A percentile compares a stretch with the other conserved stretches of the same genome.
Evolutionary conservation across 2,888 invertebrate genomes (phyloP).

Genomic region (Meiosimyza decipiens): DNA sequence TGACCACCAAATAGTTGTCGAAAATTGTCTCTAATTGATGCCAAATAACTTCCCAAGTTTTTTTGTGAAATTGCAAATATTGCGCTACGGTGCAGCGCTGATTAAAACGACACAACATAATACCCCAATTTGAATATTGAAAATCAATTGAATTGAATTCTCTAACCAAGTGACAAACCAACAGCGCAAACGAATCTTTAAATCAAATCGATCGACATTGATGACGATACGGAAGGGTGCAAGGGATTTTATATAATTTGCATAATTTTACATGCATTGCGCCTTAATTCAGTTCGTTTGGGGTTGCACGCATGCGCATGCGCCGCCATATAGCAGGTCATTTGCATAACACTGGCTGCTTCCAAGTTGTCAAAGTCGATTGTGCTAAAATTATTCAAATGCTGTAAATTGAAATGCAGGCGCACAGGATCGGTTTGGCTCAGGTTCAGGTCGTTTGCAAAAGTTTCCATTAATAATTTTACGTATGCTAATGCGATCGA

Average conservation of each 20-base stretch:
- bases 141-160: conserved; percentile 45
- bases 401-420: background rate
- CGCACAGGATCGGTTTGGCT: background rate
- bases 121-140: no score
- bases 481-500: conserved; percentile 28
- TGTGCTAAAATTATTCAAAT: conserved; percentile 61
- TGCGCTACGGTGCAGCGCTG: no score
- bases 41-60: no score
- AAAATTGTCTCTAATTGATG: no score
- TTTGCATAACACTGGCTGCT: conserved; percentile 60
- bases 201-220: conserved; percentile 40
- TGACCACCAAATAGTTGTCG: no score
- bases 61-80: no score
- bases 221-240: conserved; percentile 18
- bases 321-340: conserved; percentile 54
- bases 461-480: conserved; percentile 30
- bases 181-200: conserved; percentile 8
- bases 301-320: conserved; percentile 41
- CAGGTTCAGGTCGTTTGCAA: conserved; percentile 30
- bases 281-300: conserved; percentile 51
- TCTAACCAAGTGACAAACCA: conserved; percentile 56
- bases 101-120: no score
- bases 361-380: conserved; percentile 40
- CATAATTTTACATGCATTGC: conserved; percentile 51
- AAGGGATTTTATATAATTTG: conserved; percentile 47